Base-by-base conservation (phyloP, 2,797 vertebrate species). In the Hypotaenidia okinawae region DNA sequence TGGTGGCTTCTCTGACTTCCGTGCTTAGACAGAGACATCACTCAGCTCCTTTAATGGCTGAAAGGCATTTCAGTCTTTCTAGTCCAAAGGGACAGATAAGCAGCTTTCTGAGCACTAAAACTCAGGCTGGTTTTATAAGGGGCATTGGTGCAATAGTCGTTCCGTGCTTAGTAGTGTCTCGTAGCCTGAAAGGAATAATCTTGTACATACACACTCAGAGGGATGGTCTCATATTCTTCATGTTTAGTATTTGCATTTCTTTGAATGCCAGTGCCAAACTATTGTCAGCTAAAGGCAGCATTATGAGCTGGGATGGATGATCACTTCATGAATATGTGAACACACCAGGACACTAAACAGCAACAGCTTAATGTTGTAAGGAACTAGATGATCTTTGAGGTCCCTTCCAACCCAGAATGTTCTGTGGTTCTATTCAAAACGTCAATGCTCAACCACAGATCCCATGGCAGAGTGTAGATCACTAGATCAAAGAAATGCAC, bases 21-120 rank as follows among this genome's bases (percentile, higher is more conserved):
- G 94, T 91, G 76, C 95, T 93, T 57, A 93, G 91, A 74, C 43
- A 0, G 5, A 93, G 74, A 92, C 61, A 90, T 75, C 72, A 94
- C 94, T 95, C 74, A 92, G 18, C 72, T 79, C 84, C 89, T 95
- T 94, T 67, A 96, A 94, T 96, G 94, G 96, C 52, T 93, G 86
- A 94, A 94, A 94, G 59, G 61, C 83, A 87, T 84, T 91, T 96
- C 91, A 90, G 80, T 93, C 73, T 78, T 95, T 85, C 96, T 94
- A 94, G 92, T 79, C 84, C 69, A 63, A 88, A 89, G 74, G 86
- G 96, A 83, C 70, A 95, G 93, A 96, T 91, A 96, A 96, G 84
- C 94, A 87, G 96, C 91, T 97, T 97, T 97, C 91, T 75, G 62
- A 74, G 90, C 73, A 89, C 90, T 90, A 74, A 85, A 91, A 96